phyloP scores from a whole-genome alignment of 2,113 vertebrate genomes.

The Rhinogobius similis region DNA sequence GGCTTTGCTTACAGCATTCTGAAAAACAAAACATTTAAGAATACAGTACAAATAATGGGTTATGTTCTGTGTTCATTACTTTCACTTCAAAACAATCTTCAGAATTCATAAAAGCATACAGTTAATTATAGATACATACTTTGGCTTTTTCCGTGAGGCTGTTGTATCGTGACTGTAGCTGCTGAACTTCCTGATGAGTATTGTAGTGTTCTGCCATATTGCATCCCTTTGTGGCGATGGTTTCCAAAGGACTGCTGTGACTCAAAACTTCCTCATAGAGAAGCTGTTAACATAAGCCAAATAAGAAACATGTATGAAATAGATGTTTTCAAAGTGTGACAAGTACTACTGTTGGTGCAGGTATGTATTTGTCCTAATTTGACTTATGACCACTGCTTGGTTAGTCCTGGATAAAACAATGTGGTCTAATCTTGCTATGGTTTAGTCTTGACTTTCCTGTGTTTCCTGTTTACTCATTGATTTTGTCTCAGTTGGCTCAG shows the following conservation, averaged over 20 bases:
- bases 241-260: conserved; percentile 87
- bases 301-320: not conserved
- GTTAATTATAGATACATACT: conserved; percentile 70
- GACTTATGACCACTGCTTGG: too few species aligned
- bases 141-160: conserved; percentile 84
- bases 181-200: conserved; percentile 89
- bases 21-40: conserved; percentile 7
- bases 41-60: not conserved
- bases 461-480: too few species aligned
- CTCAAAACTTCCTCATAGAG: conserved; percentile 93
- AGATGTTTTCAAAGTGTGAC: too few species aligned
- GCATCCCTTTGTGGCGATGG: conserved; percentile 88
- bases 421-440: too few species aligned
- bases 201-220: conserved; percentile 89
- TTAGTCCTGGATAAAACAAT: too few species aligned
- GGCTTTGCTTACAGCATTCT: conserved; percentile 86
- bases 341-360: not conserved
- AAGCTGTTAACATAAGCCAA: conserved; percentile 73
- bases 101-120: not conserved
- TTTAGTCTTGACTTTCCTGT: too few species aligned
- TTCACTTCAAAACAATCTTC: too few species aligned
- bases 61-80: too few species aligned
- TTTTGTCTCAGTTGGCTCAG: too few species aligned
- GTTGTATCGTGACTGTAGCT: conserved; percentile 86
- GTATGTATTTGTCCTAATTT: not conserved